phyloP scores from a whole-genome alignment of 92 coral and sea anemone species.

The Meandrina meandrites region DNA sequence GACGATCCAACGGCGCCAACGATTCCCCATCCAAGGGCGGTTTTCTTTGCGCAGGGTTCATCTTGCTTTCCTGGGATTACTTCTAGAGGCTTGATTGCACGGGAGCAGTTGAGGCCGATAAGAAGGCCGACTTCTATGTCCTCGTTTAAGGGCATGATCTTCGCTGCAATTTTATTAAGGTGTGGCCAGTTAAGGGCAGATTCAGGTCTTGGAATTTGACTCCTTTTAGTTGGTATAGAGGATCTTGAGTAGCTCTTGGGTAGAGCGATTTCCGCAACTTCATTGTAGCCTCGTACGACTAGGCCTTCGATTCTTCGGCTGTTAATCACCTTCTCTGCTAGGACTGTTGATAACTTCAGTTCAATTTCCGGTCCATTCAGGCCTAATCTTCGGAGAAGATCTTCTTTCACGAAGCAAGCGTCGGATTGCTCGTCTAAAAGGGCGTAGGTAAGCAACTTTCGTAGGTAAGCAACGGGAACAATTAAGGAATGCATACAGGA shows the following conservation, averaged over 20 bases:
- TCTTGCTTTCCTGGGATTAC: constrained; percentile 58
- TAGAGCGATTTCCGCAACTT: constrained; percentile 41
- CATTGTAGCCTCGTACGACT: constrained; percentile 46
- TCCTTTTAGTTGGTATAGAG: not conserved
- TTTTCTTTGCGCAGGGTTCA: constrained; percentile 57
- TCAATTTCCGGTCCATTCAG: constrained; percentile 48
- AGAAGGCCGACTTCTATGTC: constrained; percentile 57
- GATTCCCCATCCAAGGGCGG: constrained; percentile 65
- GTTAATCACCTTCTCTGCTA: no score
- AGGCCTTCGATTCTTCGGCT: constrained; percentile 49
- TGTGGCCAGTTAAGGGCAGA: no score
- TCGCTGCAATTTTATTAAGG: not conserved
- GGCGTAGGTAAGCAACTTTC: constrained; percentile 51
- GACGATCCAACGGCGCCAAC: constrained; percentile 35
- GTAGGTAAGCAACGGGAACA: no score
- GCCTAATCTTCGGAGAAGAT: constrained; percentile 13
- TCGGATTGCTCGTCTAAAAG: constrained; percentile 65
- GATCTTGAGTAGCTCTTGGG: constrained; percentile 49
- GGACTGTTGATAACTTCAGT: constrained; percentile 54
- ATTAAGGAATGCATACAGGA: no score
- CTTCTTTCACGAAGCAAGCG: constrained; percentile 50
- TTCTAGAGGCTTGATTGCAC: constrained; percentile 52
- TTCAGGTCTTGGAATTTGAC: no score
- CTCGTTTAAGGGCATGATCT: constrained; percentile 34
- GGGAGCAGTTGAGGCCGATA: constrained; percentile 57